Evolutionary conservation across 1,140 invertebrate species (phyloP), one percentile per base, ranked within the genome.

Genomic region (Drosophila seguyi): DNA sequence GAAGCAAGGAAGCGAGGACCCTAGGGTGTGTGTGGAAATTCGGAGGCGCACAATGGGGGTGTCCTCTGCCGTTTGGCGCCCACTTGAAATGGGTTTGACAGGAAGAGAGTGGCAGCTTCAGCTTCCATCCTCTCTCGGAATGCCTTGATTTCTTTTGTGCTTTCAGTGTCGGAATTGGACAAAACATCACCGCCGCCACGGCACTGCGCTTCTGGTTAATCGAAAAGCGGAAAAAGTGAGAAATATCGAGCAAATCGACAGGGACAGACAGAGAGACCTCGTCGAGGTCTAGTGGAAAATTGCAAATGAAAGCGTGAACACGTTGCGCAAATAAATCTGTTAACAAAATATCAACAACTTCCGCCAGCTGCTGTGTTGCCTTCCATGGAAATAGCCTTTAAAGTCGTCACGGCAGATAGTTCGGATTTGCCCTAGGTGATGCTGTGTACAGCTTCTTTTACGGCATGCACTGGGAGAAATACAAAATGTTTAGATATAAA

Each of bases 311-410:
- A 77, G 53, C 63, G 67, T 78, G 75, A 78, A 78, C 57, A 59
- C 74, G 62, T 39, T 76, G 55, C 75, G 48, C 75, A 78, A 78
- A 69, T 78, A 78, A 78, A 78, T 69, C 65, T 68, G 74, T 71
- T 78, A 78, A 78, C 75, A 78, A 78, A 78, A 78, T 77, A 76
- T 76, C 74, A 76, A 76, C 73, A 76, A 75, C 72, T 58, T 75
- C 61, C 63, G 48, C 13, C 48, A 25, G 44, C 52, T 38, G 60
- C 52, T 65, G 50, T 29, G 50, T 29, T n/a, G 14, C 25, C 50
- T 11, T 3, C 57, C 25, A 36, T 16, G 25, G 22, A 27, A 44
- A 22, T 18, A 66, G 38, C n/a, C 45, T 36, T 69, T 67, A 59
- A 59, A 50, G 36, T 13, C 10, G 3, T 34, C 22, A 6, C 14